Evolutionary conservation across 2,888 invertebrate species (phyloP), one percentile per base, ranked within the genome.

Genomic region (Conchocele bisecta): DNA sequence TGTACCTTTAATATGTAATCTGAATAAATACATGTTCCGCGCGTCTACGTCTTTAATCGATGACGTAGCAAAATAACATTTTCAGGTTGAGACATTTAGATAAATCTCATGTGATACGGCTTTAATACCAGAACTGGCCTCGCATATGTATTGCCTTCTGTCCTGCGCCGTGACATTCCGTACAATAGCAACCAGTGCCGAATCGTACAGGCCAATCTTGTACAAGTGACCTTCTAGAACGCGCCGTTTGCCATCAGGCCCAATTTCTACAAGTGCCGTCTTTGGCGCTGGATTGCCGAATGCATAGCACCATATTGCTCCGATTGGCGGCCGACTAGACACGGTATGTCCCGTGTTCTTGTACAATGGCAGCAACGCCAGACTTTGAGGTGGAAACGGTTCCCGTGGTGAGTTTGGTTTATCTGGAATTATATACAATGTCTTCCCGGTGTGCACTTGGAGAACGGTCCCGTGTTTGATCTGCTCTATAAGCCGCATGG

Each of bases 271-370:
- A 31, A 77, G 73, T 17, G 41, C 44, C 11, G 77, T 73, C n/a
- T 24, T n/a, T 11, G 77, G 77, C 6, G 70, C 63, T 0, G 77
- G 77, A 53, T 73, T 77, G 7, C 77, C 77, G 33, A 73, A 77
- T 1, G 77, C 77, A 48, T 77, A 77, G 33, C 77, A 73, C 77
- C 77, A 77, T 2, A 77, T 51, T 5, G 77, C 67, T 9, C 70
- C 67, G 13, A 74, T 54, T 9, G 77, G 77, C n/a, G 31, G 22
- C 28, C 58, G 66, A 1, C 60, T 51, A 20, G 51, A 26, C 17
- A 77, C 51, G 0, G 60, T 64, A 17, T 65, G 67, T 9, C 64
- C 54, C 20, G 73, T 64, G 9, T 57, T 56, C 31, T 51, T 59
- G 39, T 74, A 77, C 5, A 77, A 35, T 2, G 77, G 63, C 22